Conservation (phyloP, 2,113 vertebrate genomes). For the Ia io region DNA sequence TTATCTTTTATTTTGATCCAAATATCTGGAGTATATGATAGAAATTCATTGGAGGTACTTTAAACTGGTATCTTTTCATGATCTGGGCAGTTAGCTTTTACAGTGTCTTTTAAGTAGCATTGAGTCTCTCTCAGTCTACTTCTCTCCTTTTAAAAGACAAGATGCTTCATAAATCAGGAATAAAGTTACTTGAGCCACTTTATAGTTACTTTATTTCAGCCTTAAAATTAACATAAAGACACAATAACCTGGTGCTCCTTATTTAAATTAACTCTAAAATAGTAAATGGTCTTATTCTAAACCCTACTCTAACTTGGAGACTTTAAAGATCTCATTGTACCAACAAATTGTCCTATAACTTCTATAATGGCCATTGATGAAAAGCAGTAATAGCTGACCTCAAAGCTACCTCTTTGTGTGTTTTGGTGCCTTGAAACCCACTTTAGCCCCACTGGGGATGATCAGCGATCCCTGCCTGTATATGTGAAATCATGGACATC, state of each 20-base stretch:
- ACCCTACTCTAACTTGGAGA: neutral
- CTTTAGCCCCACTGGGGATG: neutral
- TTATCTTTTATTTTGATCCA: constrained; percentile 21
- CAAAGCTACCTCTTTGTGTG: neutral
- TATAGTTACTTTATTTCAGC: neutral
- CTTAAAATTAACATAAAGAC: neutral
- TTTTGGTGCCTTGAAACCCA: neutral
- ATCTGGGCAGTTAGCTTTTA: neutral
- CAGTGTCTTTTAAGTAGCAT: neutral
- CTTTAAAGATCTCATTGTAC: neutral
- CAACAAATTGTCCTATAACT: neutral
- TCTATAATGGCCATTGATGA: neutral
- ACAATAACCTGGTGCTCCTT: neutral
- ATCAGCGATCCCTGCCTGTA: neutral
- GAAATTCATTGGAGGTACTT: neutral
- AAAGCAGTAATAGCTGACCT: neutral
- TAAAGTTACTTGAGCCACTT: neutral
- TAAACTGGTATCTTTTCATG: neutral
- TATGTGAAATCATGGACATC: neutral
- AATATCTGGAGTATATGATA: neutral
- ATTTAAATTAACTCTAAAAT: neutral
- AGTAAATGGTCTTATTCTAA: constrained; percentile 31
- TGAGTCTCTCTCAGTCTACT: neutral
- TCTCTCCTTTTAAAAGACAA: constrained; percentile 1
- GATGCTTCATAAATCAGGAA: constrained; percentile 1